Percentiles rank a stretch among this genome's conserved stretches.
phyloP scores from a whole-genome alignment of 2,113 vertebrate species.

The Callocephalon fimbriatum region DNA sequence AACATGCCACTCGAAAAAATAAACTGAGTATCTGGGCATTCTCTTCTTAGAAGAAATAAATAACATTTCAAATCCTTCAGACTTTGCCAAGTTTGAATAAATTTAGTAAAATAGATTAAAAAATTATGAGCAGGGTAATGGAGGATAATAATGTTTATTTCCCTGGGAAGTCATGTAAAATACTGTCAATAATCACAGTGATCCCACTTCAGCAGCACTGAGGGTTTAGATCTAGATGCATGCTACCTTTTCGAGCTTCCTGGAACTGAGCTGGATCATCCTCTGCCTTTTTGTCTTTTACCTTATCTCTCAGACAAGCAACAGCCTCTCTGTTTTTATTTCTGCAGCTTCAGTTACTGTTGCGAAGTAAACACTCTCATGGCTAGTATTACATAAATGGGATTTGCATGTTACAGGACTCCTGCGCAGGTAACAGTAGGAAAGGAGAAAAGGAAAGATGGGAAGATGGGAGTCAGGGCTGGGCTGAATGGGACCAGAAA shows the following conservation, averaged over 20 bases:
- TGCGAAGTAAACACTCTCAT: not conserved
- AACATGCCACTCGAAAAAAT: not conserved
- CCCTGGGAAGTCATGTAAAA: not conserved
- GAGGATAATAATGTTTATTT: not conserved
- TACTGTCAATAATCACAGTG: not conserved
- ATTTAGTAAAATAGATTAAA: not conserved
- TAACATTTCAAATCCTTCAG: not conserved
- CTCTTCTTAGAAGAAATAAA: not conserved
- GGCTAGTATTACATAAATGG: not conserved
- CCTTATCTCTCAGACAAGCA: not conserved
- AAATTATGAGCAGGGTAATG: not conserved
- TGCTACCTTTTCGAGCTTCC: not conserved
- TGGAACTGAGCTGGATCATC: not conserved
- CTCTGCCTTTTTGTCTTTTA: not conserved
- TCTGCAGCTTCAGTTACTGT: not conserved
- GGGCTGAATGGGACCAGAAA: not conserved
- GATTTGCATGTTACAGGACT: not conserved
- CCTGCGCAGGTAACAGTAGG: not conserved
- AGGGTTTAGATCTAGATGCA: not conserved
- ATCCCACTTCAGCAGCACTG: not conserved
- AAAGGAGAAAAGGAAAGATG: not conserved
- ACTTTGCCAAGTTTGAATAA: not conserved
- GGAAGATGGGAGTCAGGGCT: not conserved
- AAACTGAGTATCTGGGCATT: not conserved
- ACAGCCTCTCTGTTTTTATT: not conserved